Evolutionary conservation across 2,797 vertebrate genomes (phyloP).

Genomic region (Myotis pilosus): DNA sequence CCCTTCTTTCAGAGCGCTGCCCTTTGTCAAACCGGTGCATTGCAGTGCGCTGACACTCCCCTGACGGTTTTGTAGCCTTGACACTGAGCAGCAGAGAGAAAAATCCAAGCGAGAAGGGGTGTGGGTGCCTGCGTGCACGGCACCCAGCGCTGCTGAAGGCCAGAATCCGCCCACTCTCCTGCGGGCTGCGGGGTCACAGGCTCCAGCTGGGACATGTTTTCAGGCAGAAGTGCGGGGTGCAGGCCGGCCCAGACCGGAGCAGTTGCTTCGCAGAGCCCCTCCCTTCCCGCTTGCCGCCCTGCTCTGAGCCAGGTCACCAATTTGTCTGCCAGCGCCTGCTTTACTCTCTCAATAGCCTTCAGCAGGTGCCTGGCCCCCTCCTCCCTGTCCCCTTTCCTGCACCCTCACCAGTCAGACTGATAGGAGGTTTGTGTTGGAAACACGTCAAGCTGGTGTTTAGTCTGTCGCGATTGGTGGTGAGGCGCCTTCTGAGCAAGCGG

Average conservation of each 20-base stretch:
- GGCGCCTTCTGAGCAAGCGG: not conserved
- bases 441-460: conserved; percentile 62
- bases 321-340: conserved; percentile 76
- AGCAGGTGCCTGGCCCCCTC: conserved; percentile 76
- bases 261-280: not conserved
- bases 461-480: conserved; percentile 35
- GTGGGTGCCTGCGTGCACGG: not conserved
- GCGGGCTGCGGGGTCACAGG: rapidly evolving
- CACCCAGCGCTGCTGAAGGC: not conserved
- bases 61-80: not conserved
- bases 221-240: not conserved
- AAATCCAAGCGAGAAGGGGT: not conserved
- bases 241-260: rapidly evolving
- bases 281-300: rapidly evolving
- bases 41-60: not conserved
- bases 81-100: not conserved
- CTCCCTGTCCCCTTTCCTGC: conserved; percentile 59
- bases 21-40: not conserved
- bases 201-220: not conserved
- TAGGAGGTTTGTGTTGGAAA: not conserved
- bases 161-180: not conserved
- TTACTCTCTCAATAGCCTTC: conserved; percentile 67
- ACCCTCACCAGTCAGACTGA: not conserved
- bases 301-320: conserved; percentile 36
- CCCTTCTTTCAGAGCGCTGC: not conserved